Evolutionary conservation across 2,113 vertebrate genomes (phyloP), one percentile per base, ranked within the genome.

Genomic region (Ammodytes dubius): DNA sequence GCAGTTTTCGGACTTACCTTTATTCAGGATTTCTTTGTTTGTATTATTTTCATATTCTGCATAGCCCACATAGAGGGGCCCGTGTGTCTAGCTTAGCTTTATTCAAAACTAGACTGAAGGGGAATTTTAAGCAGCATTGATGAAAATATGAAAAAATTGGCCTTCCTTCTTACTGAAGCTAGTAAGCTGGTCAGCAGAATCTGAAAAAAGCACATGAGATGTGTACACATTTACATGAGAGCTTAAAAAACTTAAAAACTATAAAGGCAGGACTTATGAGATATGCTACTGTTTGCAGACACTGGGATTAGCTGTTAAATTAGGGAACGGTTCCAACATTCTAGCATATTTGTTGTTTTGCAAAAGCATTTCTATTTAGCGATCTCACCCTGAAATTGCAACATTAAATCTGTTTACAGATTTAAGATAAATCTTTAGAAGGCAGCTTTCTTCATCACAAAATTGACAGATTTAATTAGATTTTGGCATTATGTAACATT

Each of bases 391-490:
- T n/a, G 2, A 58, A 65, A 66, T 39, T 63, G 37, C 14, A n/a
- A 27, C 6, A 50, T 15, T 53, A 68, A 45, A 19, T 58, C 6
- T 68, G 27, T 74, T 70, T 13, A 54, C 12, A 56, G 8, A 58
- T 65, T 19, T 2, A 45, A 49, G 14, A 9, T 43, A 42, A 58
- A 56, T 52, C 35, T 39, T 58, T 27, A 42, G 11, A 54, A 46
- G n/a, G 1, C 13, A 72, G 19, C n/a, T 65, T 66, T 14, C 11
- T 46, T 52, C 6, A 72, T 6, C 37, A 10, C 14, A 67, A 40
- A 70, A 70, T 53, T 61, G 6, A 11, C 49, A 35, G 40, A 3
- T 52, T 37, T 14, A 64, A 40, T 71, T 52, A n/a, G 74, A 67
- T 5, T 39, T 1, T 47, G 6, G 15, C 42, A 74, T 66, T 50